These are phyloP conservation scores for Basileuterus tristriatus DNA, from an alignment of 2,797 vertebrate genomes.

Conservation along the genomic window DNA sequence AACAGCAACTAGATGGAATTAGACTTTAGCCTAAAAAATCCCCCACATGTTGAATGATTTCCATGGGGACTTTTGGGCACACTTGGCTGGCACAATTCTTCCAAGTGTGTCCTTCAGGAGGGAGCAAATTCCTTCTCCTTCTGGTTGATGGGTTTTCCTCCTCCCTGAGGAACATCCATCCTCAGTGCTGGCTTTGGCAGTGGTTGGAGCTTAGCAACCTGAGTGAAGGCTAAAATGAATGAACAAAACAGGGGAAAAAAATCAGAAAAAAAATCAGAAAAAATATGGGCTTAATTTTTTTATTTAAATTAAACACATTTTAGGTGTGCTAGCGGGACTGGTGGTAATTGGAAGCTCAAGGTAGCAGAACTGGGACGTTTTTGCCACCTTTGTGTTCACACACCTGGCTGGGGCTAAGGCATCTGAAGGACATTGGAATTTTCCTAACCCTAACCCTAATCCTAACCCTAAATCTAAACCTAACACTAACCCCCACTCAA, in stretches of 20 bases:
- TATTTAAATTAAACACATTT: background rate
- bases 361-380: background rate
- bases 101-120: background rate
- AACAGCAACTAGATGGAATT: constrained; percentile 28
- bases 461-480: background rate
- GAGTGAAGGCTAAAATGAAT: background rate
- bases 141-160: background rate
- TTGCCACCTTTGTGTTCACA: background rate
- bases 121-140: constrained; percentile 3
- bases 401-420: background rate
- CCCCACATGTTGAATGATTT: background rate
- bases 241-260: background rate
- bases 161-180: background rate
- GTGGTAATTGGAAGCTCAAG: background rate
- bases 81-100: background rate
- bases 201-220: background rate
- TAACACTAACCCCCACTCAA: background rate
- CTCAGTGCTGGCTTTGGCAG: background rate
- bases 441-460: background rate
- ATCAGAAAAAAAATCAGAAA: background rate
- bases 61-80: background rate
- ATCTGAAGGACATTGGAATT: accelerated
- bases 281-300: accelerated
- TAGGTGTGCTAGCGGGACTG: background rate
- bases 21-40: constrained; percentile 7